A percentile compares a stretch with the other conserved stretches of the same genome.
Conservation (phyloP, 2,888 invertebrate genomes). For the Apodemia zela region DNA sequence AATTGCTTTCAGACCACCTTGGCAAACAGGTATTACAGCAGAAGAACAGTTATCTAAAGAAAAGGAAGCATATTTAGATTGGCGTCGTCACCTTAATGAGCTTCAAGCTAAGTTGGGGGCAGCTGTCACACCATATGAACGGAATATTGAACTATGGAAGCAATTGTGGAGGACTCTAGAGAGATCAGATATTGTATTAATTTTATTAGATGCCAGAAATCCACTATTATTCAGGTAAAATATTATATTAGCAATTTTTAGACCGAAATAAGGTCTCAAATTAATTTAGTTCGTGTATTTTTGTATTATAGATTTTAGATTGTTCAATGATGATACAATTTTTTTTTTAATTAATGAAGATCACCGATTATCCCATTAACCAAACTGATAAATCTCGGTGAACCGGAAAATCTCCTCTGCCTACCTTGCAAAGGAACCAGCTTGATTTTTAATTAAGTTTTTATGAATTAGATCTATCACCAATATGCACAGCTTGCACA, state of each 20-base stretch:
- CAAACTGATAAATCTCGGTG: no score
- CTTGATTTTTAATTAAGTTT: no score
- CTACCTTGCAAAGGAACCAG: no score
- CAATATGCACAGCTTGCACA: no score
- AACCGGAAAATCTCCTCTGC: no score
- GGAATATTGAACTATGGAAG: slow-evolving; percentile 98
- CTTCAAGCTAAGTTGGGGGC: slow-evolving; percentile 89
- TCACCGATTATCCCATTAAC: no score
- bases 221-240: slow-evolving; percentile 89
- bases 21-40: slow-evolving; percentile 87
- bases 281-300: no score
- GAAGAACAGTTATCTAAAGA: slow-evolving; percentile 91
- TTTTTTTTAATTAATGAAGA: no score
- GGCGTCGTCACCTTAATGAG: slow-evolving; percentile 91
- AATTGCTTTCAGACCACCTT: slow-evolving; percentile 83
- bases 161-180: slow-evolving; percentile 99
- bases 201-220: slow-evolving; percentile 98
- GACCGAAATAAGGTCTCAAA: no score
- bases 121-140: slow-evolving; percentile 96
- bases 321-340: no score
- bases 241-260: neutral
- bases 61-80: slow-evolving; percentile 91
- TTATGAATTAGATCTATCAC: no score
- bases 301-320: no score
- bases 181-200: slow-evolving; percentile 93